phyloP scores from a whole-genome alignment of 2,113 vertebrate species.

The Gymnogyps californianus region DNA sequence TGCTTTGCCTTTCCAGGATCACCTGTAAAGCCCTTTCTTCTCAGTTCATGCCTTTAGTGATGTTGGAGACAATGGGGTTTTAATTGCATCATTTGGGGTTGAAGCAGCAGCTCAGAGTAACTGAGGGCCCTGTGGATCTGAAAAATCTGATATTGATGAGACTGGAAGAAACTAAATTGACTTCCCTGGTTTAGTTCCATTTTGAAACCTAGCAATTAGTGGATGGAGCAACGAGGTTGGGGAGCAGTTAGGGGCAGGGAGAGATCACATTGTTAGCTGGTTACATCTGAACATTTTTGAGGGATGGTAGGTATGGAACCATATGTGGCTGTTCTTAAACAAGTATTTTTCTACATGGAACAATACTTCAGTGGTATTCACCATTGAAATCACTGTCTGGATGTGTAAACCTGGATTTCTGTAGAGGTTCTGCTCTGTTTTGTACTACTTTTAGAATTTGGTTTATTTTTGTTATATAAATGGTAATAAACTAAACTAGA shows the following conservation, averaged over 20 bases:
- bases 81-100: neutral
- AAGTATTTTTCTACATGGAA: neutral
- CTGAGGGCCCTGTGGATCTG: neutral
- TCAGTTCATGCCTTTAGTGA: neutral
- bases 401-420: neutral
- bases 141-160: neutral
- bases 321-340: neutral
- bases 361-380: neutral
- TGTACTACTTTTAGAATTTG: neutral
- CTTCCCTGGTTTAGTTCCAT: neutral
- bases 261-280: neutral
- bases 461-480: neutral
- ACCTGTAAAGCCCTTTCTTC: neutral
- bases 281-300: neutral
- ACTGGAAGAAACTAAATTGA: neutral
- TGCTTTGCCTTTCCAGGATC: neutral
- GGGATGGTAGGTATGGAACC: neutral
- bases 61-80: rapidly evolving
- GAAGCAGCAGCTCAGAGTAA: neutral
- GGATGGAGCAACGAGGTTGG: neutral
- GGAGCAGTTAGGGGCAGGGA: neutral
- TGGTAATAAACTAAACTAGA: neutral
- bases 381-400: neutral
- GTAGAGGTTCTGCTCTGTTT: neutral
- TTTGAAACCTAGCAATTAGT: neutral